Evolutionary conservation across 1,140 invertebrate genomes (phyloP), one percentile per base, ranked within the genome.

Genomic region (Harpegnathos saltator): DNA sequence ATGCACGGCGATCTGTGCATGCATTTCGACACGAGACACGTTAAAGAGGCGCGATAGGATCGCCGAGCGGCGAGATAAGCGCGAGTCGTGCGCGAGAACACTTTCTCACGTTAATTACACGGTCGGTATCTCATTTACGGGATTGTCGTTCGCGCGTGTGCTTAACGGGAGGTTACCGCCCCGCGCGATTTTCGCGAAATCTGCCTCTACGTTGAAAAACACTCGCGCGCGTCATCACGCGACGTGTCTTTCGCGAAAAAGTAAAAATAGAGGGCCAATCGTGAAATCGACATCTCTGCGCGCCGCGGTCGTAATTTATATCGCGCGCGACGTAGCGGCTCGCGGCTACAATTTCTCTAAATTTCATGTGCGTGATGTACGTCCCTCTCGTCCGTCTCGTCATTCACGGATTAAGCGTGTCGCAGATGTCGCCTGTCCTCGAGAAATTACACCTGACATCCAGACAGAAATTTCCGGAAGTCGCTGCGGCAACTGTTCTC

Each of bases 31-130:
- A 29, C 26, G n/a, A 19, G 71, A 48, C 48, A 65, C 5, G 29
- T 62, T 58, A 33, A 44, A 33, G 5, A 69, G 38, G 7, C 38
- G 22, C 11, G 29, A 69, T 69, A 68, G 59, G 33, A 78, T 68
- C 33, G 48, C 26, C 38, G 38, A 33, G 1, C 3, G 38, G 38
- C 66, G 22, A 44, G 52, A 80, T 80, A 44, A 19, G 24, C 22
- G 7, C 54, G 33, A 56, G 12, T 50, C 33, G 3, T 5, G 14
- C 29, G 38, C 38, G 48, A 59, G 3, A 69, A 56, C 17, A 69
- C 65, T 80, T 80, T 80, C 75, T 80, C 29, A 68, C 11, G 11
- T 58, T 80, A 80, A 80, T 80, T 71, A 80, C 7, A 44, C 3
- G 7, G 9, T 9, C 7, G 38, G 38, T 48, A 29, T 59, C 29